These are phyloP conservation scores for Esox masquinongy DNA, from an alignment of 2,797 vertebrate species.

Conservation along the genomic window DNA sequence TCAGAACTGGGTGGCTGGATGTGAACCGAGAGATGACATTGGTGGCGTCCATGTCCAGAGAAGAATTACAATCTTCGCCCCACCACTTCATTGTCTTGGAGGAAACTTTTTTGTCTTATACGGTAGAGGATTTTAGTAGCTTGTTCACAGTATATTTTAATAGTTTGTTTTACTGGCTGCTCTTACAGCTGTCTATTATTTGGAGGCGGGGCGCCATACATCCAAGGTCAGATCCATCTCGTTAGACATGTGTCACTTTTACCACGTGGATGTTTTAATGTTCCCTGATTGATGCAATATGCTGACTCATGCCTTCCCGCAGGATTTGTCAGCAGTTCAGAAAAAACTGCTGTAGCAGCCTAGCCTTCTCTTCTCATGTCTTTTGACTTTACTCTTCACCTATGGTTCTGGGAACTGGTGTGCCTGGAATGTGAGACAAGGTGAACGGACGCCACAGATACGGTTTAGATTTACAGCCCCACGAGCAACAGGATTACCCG, in stretches of 20 bases:
- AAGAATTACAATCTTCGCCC: neutral
- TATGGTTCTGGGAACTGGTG: slow-evolving; percentile 38
- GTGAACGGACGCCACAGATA: slow-evolving; percentile 32
- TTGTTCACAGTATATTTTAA: neutral
- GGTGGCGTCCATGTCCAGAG: neutral
- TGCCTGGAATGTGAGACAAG: slow-evolving; percentile 52
- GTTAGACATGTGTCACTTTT: slow-evolving; percentile 28
- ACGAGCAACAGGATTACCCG: slow-evolving; percentile 52
- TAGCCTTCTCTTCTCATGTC: no score
- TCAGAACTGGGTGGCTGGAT: neutral
- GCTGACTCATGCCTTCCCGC: slow-evolving; percentile 28
- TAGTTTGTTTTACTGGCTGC: neutral
- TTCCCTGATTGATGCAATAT: slow-evolving; percentile 46
- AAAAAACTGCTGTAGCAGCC: slow-evolving; percentile 1
- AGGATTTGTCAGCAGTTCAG: slow-evolving; percentile 19
- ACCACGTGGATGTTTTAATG: slow-evolving; percentile 29
- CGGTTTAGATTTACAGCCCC: slow-evolving; percentile 55
- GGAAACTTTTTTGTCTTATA: neutral
- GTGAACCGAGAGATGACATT: neutral
- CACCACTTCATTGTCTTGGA: neutral
- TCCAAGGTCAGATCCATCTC: slow-evolving; percentile 16
- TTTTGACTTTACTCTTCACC: slow-evolving; percentile 19
- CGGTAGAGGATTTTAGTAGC: no score
- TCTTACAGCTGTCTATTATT: slow-evolving; percentile 6
- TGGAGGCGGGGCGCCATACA: slow-evolving; percentile 26